A percentile compares a stretch with the other conserved stretches of the same genome.
Evolutionary conservation across 2,797 vertebrate species (phyloP).

Genomic region (Protosalanx chinensis): DNA sequence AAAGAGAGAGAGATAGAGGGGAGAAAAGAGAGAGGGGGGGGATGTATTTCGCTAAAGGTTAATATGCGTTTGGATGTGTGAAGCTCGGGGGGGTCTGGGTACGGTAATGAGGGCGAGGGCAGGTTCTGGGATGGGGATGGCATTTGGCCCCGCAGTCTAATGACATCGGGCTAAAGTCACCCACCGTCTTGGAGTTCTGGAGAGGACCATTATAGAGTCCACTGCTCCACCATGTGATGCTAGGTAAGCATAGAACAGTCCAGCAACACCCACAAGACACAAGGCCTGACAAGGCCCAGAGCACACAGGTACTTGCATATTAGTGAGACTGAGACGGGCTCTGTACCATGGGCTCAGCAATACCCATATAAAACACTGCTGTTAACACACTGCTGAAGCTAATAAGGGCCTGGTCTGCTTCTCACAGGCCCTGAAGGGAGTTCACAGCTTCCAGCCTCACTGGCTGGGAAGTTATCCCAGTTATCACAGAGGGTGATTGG

Average conservation of each 20-base stretch:
- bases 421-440: too few relatives aligned
- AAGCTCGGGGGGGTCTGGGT: constrained; percentile 46
- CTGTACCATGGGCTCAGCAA: too few relatives aligned
- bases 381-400: too few relatives aligned
- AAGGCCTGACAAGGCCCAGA: too few relatives aligned
- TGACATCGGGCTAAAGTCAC: constrained; percentile 28
- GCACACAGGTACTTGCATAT: too few relatives aligned
- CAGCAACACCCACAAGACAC: neutral
- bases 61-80: constrained; percentile 63
- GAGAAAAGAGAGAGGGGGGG: constrained; percentile 10
- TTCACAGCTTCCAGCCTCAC: too few relatives aligned
- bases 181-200: neutral
- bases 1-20: neutral
- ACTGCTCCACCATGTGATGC: neutral
- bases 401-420: too few relatives aligned
- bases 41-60: constrained; percentile 58
- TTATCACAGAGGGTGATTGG: too few relatives aligned
- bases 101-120: constrained; percentile 59
- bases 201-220: constrained; percentile 6
- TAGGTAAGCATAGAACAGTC: neutral
- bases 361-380: too few relatives aligned
- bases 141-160: constrained; percentile 45
- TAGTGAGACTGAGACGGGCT: neutral
- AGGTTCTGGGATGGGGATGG: constrained; percentile 51
- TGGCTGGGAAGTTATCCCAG: too few relatives aligned